Evolutionary conservation across 2,797 vertebrate genomes (phyloP).

Genomic region (Karalla daura): DNA sequence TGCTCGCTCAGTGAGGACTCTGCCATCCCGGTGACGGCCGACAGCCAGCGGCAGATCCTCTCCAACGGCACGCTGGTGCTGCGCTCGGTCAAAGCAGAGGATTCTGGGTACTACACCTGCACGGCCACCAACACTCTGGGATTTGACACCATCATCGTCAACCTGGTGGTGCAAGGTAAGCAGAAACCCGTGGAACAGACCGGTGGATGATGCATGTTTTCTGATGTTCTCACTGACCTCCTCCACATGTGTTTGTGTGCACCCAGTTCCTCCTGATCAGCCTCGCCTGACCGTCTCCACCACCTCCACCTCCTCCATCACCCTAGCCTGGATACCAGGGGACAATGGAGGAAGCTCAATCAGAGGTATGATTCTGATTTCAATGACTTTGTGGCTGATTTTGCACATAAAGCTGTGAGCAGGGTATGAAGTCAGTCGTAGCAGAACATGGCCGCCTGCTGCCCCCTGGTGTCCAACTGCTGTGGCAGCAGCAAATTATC

Average conservation of each 20-base stretch:
- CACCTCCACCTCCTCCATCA: constrained; percentile 97
- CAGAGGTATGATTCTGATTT: constrained; percentile 84
- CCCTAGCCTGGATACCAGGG: constrained; percentile 96
- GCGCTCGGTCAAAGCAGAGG: constrained; percentile 95
- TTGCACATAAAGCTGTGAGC: constrained; percentile 33
- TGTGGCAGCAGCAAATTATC: constrained; percentile 32
- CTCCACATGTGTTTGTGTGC: constrained; percentile 20
- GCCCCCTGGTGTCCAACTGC: constrained; percentile 71
- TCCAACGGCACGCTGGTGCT: constrained; percentile 94
- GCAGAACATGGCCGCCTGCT: constrained; percentile 20
- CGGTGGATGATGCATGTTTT: not conserved
- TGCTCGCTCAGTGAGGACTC: constrained; percentile 90
- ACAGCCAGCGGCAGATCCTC: constrained; percentile 93
- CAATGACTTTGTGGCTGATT: not conserved
- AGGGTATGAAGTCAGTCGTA: constrained; percentile 13
- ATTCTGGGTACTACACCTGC: constrained; percentile 98
- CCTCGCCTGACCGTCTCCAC: constrained; percentile 97
- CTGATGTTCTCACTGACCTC: not conserved
- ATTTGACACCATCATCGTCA: constrained; percentile 98
- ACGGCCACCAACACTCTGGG: constrained; percentile 97
- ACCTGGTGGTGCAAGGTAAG: constrained; percentile 96
- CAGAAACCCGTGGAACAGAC: not conserved
- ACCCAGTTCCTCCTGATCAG: constrained; percentile 95
- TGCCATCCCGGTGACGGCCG: constrained; percentile 90
- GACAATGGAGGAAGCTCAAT: constrained; percentile 99